These are phyloP conservation scores for Drosophila maculinotata DNA, from an alignment of 2,888 invertebrate genomes.

Conservation along the genomic window DNA sequence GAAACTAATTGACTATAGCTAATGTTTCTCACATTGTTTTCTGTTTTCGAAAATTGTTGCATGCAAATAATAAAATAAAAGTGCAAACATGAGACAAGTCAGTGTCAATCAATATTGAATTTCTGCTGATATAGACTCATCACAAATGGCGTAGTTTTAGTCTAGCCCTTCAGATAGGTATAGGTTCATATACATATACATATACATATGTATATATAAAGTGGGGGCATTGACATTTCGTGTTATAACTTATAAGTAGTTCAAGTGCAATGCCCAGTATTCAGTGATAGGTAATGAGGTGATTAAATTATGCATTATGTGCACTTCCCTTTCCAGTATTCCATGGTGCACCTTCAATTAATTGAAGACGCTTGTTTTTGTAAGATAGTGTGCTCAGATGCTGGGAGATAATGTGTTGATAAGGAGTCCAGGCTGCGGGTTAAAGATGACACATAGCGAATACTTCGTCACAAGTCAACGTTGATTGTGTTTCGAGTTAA, in stretches of 20 bases:
- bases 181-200: too few relatives aligned
- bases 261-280: conserved; percentile 48
- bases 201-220: not conserved
- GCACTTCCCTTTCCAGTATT: not conserved
- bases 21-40: conserved; percentile 14
- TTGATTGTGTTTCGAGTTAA: conserved; percentile 38
- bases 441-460: conserved; percentile 46
- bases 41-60: conserved; percentile 23
- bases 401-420: conserved; percentile 27
- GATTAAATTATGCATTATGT: not conserved
- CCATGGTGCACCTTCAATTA: not conserved
- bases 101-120: conserved; percentile 59
- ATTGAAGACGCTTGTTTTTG: conserved; percentile 1
- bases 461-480: conserved; percentile 50
- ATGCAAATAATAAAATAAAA: conserved; percentile 42
- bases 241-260: conserved; percentile 12
- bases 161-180: conserved; percentile 19
- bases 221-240: conserved; percentile 47
- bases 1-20: not conserved
- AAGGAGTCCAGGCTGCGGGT: conserved; percentile 32
- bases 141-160: conserved; percentile 45
- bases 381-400: not conserved
- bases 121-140: conserved; percentile 36
- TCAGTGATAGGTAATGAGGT: not conserved
- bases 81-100: conserved; percentile 18